phyloP scores from a whole-genome alignment of 53 echinoderm and acorn worm genomes.

The Temnopleurus reevesii region DNA sequence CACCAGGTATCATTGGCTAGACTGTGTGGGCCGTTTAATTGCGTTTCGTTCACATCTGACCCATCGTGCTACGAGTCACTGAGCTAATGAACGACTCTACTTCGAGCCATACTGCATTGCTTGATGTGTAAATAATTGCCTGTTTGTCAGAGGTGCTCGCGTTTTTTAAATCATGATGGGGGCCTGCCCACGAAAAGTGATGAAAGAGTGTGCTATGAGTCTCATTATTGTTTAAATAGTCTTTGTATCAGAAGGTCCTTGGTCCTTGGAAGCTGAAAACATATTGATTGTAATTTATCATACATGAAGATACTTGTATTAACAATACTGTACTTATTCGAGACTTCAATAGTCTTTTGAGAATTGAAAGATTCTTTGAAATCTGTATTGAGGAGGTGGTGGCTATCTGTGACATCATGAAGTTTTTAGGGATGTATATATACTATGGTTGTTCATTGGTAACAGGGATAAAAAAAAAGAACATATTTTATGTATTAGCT shows the following conservation, averaged over 20 bases:
- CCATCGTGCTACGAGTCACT: background rate
- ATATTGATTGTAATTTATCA: too few species aligned
- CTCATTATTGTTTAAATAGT: background rate
- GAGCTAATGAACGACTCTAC: conserved; percentile 37
- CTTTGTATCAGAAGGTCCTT: too few species aligned
- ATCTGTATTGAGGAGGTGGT: too few species aligned
- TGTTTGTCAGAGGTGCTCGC: conserved; percentile 6
- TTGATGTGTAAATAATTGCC: conserved; percentile 54
- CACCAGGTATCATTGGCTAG: background rate
- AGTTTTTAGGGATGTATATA: background rate
- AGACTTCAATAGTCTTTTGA: too few species aligned
- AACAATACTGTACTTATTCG: too few species aligned
- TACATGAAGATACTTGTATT: too few species aligned
- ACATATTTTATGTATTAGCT: too few species aligned
- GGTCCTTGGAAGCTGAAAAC: too few species aligned
- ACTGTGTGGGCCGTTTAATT: conserved; percentile 26
- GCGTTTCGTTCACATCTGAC: conserved; percentile 38
- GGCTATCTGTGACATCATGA: too few species aligned
- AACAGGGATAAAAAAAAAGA: too few species aligned
- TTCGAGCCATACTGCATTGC: background rate
- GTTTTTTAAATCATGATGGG: background rate
- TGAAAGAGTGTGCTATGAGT: background rate
- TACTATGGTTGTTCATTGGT: too few species aligned
- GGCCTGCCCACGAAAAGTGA: background rate
- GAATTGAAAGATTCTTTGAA: too few species aligned